These are phyloP conservation scores for Hydrozoanthus tunicans DNA, from an alignment of 64 coral and sea anemone genomes.

Conservation along the genomic window DNA sequence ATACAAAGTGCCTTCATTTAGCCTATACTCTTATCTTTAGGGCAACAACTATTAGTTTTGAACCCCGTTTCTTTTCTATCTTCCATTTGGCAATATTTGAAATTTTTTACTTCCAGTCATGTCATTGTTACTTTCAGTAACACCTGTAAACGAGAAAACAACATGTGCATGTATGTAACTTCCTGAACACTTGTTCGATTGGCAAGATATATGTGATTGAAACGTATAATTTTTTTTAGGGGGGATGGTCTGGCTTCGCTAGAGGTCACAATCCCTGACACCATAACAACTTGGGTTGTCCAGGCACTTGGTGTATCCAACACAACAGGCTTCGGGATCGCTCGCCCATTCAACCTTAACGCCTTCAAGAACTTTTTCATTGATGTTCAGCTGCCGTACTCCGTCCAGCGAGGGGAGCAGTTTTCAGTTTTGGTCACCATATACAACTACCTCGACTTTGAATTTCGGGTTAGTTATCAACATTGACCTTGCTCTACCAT, in stretches of 20 bases:
- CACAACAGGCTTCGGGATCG: constrained; percentile 69
- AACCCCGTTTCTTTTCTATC: too few relatives aligned
- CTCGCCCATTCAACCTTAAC: constrained; percentile 40
- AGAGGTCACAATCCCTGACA: constrained; percentile 61
- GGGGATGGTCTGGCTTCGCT: constrained; percentile 43
- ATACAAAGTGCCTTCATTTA: too few relatives aligned
- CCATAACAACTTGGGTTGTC: constrained; percentile 77
- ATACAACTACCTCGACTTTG: not conserved
- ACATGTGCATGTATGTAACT: too few relatives aligned
- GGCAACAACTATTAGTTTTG: too few relatives aligned
- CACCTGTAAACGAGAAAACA: too few relatives aligned
- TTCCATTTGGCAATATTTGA: too few relatives aligned
- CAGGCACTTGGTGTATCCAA: constrained; percentile 80
- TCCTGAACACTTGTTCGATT: too few relatives aligned
- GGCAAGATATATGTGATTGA: not conserved
- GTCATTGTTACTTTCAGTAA: too few relatives aligned
- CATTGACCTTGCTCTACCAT: too few relatives aligned
- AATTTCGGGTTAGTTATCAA: not conserved
- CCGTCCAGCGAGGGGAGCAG: constrained; percentile 32
- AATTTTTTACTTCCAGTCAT: too few relatives aligned
- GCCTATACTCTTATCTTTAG: too few relatives aligned
- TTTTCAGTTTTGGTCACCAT: not conserved
- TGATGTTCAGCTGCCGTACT: constrained; percentile 68
- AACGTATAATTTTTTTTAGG: not conserved
- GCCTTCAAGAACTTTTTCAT: constrained; percentile 70